A percentile compares a stretch with the other conserved stretches of the same genome.
phyloP scores from a whole-genome alignment of 1,140 invertebrate species.

The Drosophila pandora region DNA sequence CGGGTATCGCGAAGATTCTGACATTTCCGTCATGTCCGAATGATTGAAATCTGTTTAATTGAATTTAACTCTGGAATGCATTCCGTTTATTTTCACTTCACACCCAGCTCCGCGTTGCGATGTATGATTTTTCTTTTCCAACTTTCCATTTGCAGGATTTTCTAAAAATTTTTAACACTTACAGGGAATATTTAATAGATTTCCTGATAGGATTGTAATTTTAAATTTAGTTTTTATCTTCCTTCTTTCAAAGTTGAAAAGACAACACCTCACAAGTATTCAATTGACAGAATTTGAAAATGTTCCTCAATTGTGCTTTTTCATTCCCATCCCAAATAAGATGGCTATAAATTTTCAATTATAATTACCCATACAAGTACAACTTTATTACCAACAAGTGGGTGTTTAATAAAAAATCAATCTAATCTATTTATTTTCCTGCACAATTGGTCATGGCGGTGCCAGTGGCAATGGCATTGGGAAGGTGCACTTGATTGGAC shows the following conservation, averaged over 20 bases:
- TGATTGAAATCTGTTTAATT: slow-evolving; percentile 75
- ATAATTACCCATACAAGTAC: not conserved
- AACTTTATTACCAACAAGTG: not conserved
- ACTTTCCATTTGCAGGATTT: not conserved
- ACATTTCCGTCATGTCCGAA: slow-evolving; percentile 72
- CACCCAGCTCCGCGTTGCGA: not conserved
- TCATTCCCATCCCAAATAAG: not conserved
- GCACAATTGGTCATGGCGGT: not conserved
- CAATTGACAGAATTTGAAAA: not conserved
- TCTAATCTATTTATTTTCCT: slow-evolving; percentile 33
- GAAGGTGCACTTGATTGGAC: slow-evolving; percentile 18
- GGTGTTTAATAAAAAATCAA: slow-evolving; percentile 31
- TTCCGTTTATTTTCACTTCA: not conserved
- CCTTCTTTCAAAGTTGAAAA: no score
- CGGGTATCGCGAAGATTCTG: slow-evolving; percentile 45
- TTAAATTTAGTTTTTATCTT: no score
- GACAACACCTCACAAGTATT: not conserved
- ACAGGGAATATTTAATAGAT: no score
- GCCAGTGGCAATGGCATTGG: slow-evolving; percentile 46
- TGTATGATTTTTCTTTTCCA: not conserved
- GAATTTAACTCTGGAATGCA: slow-evolving; percentile 41
- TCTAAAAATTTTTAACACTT: not conserved
- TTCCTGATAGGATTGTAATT: no score
- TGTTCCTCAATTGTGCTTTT: not conserved
- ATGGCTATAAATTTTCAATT: not conserved